Evolutionary conservation across 2,113 vertebrate genomes (phyloP), one percentile per base, ranked within the genome.

Genomic region (Onychostoma macrolepis): DNA sequence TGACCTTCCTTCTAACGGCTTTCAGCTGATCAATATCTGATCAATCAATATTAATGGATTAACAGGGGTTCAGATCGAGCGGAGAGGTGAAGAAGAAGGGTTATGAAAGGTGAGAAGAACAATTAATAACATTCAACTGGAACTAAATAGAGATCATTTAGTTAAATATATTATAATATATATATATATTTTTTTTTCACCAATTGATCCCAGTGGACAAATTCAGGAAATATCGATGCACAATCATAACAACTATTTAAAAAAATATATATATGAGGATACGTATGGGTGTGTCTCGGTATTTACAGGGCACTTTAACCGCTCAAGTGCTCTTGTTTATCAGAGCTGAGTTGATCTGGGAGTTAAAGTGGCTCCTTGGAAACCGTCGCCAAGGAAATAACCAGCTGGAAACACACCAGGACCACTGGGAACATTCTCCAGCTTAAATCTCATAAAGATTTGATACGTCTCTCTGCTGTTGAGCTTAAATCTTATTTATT

Each of bases 311-410:
- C 67, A 38, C 74, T 43, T 74, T 82, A 87, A 69, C 78, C 48
- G 1, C 48, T 50, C 78, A 87, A 76, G 72, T 83, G 88, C 83
- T 89, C 86, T 86, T 87, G 88, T 80, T 83, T 89, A 76, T 80
- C 61, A 45, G 86, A 89, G 80, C 74, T 87, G 84, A 84, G 79
- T 83, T 89, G 88, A 85, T 87, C 79, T 8, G 88, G 86, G 88
- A 87, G 30, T 80, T 83, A 63, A 72, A 80, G 82, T 38, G 33
- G 81, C 67, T 87, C 86, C 88, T 83, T 87, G 84, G 88, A 87
- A 89, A 89, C 88, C 86, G 83, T 89, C 81, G 28, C 88, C 88
- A 87, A 87, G 88, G 88, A 86, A 87, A 89, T 87, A 80, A 45
- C 78, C 86, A 85, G 88, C 74, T 80, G 86, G 79, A 74, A 74